Evolutionary conservation across 2,797 vertebrate genomes (phyloP), one percentile per base, ranked within the genome.

Genomic region (Podarcis lilfordi): DNA sequence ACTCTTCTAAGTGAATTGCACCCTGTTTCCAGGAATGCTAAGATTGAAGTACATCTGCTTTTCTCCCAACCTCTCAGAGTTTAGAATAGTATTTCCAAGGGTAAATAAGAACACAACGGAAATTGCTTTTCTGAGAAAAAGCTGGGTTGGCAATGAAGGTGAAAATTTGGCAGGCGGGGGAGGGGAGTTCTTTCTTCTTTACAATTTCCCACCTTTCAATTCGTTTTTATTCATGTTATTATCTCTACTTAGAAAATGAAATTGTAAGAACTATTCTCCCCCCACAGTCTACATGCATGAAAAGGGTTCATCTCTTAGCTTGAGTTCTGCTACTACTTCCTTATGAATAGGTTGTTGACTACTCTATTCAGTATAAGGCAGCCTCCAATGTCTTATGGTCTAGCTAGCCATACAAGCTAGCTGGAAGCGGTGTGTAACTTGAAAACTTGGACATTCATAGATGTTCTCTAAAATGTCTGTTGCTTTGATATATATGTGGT

Each of bases 61-160:
- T 76, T 23, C 55, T 64, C 79, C 66, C 85, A 15, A 25, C 40
- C 15, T 9, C 3, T 27, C 55, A 55, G 55, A 37, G n/a, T 68
- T 82, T 66, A 68, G 43, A 83, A 32, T 19, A 8, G 25, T 3
- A 4, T 87, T 82, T 81, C 76, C 37, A 32, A 55, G 80, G 72
- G 8, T 45, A 77, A 77, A 69, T 76, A 29, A 37, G 9, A 88
- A 61, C 40, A 45, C 55, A 45, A 45, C 8, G n/a, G 64, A 88
- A 82, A 88, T 82, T 76, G 71, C 80, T 76, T 76, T 76, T 64
- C 23, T 23, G 64, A 82, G 72, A 21, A 43, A 82, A 66, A 82
- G 50, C 29, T 75, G 69, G 21, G 35, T 64, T 82, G 35, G 27
- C 21, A 19, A n/a, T 1, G 4, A 25, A 23, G 29, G 0, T 4